Conservation (phyloP, 1,140 invertebrate genomes). For the Lepidotrigona ventralis region DNA sequence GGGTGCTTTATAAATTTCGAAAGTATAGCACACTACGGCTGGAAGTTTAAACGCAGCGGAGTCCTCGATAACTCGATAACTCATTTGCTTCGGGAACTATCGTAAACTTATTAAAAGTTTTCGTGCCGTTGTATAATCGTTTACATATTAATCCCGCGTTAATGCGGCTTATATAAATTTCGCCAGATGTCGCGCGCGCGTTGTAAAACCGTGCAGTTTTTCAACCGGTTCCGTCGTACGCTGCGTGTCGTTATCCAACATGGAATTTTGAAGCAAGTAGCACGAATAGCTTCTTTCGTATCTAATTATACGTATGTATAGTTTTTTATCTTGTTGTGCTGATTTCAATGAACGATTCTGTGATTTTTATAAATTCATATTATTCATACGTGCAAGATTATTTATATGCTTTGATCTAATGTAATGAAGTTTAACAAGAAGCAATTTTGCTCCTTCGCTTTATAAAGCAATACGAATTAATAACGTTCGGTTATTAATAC, state of each 20-base stretch:
- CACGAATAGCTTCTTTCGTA: neutral
- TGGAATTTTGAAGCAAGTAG: neutral
- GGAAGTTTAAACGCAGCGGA: neutral
- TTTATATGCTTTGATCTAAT: too few relatives aligned
- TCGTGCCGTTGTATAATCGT: conserved; percentile 4
- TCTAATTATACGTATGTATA: neutral
- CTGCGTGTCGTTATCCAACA: neutral
- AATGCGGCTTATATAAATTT: conserved; percentile 23
- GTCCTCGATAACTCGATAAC: neutral
- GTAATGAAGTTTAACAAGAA: too few relatives aligned
- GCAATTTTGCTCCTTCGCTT: too few relatives aligned
- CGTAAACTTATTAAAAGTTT: conserved; percentile 33
- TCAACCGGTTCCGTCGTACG: neutral
- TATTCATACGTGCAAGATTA: too few relatives aligned
- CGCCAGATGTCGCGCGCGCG: neutral
- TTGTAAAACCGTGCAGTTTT: conserved; percentile 5
- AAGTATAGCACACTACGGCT: neutral
- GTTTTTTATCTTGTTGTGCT: neutral
- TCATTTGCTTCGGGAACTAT: conserved; percentile 16
- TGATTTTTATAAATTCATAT: too few relatives aligned
- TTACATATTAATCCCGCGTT: conserved; percentile 23
- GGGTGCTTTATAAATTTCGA: neutral
- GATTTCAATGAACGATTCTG: too few relatives aligned
- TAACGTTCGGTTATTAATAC: too few relatives aligned
- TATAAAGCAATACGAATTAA: too few relatives aligned